Evolutionary conservation across 2,888 invertebrate genomes (phyloP).

Genomic region (Sericinus montela): DNA sequence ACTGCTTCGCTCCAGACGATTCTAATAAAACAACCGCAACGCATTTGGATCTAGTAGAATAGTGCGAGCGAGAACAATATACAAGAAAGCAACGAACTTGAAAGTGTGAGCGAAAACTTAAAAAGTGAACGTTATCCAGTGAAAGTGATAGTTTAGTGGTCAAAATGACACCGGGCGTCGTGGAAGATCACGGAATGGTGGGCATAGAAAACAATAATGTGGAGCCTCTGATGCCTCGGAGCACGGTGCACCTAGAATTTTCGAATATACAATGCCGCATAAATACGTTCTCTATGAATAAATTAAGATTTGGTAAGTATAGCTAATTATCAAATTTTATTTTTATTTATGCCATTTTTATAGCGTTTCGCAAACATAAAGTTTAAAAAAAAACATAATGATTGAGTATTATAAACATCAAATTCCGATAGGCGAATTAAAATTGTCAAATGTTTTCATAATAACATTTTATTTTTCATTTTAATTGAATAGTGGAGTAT

Average conservation of each 20-base stretch:
- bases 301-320: slow-evolving; percentile 80
- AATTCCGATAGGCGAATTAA: no score
- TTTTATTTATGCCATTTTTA: no score
- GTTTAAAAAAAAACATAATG: no score
- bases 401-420: no score
- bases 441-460: no score
- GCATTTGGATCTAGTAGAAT: not conserved
- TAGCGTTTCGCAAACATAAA: no score
- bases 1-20: slow-evolving; percentile 1
- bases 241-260: slow-evolving; percentile 84
- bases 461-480: no score
- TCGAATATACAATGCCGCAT: slow-evolving; percentile 82
- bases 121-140: slow-evolving; percentile 4
- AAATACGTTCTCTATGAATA: slow-evolving; percentile 75
- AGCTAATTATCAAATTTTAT: not conserved
- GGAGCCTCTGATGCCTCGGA: slow-evolving; percentile 68
- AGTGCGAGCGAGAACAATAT: slow-evolving; percentile 4
- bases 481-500: no score
- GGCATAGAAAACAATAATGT: slow-evolving; percentile 62
- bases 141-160: slow-evolving; percentile 26
- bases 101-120: slow-evolving; percentile 2
- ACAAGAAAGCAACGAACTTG: not conserved
- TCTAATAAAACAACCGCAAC: not conserved
- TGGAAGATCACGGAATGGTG: slow-evolving; percentile 40
- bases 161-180: slow-evolving; percentile 46